A percentile compares a stretch with the other conserved stretches of the same genome.
Conservation (phyloP, 2,113 vertebrate genomes). For the Entomyzon cyanotis region DNA sequence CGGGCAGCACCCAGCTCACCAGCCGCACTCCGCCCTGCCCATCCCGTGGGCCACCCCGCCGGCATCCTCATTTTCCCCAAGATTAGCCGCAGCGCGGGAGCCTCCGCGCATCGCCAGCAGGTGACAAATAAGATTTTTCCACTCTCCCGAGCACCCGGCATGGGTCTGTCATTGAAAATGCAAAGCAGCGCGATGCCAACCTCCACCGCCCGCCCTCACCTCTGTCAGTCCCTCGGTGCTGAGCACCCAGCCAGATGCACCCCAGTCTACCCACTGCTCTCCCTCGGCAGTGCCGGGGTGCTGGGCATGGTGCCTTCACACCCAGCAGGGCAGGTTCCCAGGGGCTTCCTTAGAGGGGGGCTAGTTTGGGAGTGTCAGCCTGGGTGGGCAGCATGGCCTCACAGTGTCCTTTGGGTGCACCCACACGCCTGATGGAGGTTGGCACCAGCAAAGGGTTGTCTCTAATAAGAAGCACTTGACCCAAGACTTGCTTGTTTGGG, state of each 20-base stretch:
- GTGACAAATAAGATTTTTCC: constrained; percentile 77
- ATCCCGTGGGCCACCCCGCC: not conserved
- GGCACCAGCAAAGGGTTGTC: not conserved
- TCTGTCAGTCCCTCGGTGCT: not conserved
- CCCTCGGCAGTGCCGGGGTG: not conserved
- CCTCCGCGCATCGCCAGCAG: constrained; percentile 53
- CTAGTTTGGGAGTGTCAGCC: not conserved
- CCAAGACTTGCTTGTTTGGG: not conserved
- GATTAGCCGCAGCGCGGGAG: constrained; percentile 51
- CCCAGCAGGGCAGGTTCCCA: not conserved
- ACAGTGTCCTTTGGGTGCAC: not conserved
- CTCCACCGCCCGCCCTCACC: not conserved
- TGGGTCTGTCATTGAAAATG: constrained; percentile 72
- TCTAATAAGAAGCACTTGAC: not conserved
- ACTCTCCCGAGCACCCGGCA: constrained; percentile 70
- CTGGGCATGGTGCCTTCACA: not conserved
- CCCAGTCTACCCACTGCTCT: accelerated
- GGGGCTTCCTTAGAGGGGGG: not conserved
- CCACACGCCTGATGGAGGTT: not conserved
- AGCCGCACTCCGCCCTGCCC: not conserved
- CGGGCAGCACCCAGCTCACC: accelerated
- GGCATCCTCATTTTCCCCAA: constrained; percentile 46
- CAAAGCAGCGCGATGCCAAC: constrained; percentile 45
- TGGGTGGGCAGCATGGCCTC: not conserved
- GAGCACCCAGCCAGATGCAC: not conserved